Conservation (phyloP, 2,113 vertebrate genomes). For the Aleadryas rufinucha region DNA sequence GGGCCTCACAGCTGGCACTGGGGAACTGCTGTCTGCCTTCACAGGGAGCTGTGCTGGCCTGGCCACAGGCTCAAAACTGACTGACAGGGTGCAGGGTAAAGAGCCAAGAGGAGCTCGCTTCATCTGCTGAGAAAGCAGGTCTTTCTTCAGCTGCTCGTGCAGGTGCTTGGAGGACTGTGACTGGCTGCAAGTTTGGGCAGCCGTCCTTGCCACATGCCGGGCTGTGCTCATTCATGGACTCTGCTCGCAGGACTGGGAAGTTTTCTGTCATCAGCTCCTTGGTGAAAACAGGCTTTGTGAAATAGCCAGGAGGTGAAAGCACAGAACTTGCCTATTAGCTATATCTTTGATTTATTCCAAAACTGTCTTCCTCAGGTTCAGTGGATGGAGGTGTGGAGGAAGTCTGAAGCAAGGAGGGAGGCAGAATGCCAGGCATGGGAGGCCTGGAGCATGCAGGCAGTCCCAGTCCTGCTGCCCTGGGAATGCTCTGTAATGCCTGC, state of each 20-base stretch:
- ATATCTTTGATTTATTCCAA: not conserved
- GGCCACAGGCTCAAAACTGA: not conserved
- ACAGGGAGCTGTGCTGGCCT: not conserved
- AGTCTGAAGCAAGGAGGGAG: not conserved
- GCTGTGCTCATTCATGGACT: not conserved
- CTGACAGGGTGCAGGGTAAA: not conserved
- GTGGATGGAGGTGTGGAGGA: not conserved
- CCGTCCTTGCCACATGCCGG: accelerated
- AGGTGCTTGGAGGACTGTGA: not conserved
- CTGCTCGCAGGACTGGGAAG: not conserved
- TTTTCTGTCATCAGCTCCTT: not conserved
- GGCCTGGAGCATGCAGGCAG: not conserved
- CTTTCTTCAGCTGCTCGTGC: not conserved
- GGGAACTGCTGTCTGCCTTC: not conserved
- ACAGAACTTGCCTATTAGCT: not conserved
- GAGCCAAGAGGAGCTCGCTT: not conserved
- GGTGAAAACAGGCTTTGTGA: not conserved
- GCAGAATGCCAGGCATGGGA: not conserved
- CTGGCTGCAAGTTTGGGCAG: not conserved
- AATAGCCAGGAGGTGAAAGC: not conserved
- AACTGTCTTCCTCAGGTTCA: not conserved
- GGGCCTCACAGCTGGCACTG: not conserved
- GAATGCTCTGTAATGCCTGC: not conserved
- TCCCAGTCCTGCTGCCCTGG: not conserved
- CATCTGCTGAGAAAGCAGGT: not conserved